Evolutionary conservation across 2,888 invertebrate genomes (phyloP), one percentile per base, ranked within the genome.

Genomic region (Pristionchus maxplancki): DNA sequence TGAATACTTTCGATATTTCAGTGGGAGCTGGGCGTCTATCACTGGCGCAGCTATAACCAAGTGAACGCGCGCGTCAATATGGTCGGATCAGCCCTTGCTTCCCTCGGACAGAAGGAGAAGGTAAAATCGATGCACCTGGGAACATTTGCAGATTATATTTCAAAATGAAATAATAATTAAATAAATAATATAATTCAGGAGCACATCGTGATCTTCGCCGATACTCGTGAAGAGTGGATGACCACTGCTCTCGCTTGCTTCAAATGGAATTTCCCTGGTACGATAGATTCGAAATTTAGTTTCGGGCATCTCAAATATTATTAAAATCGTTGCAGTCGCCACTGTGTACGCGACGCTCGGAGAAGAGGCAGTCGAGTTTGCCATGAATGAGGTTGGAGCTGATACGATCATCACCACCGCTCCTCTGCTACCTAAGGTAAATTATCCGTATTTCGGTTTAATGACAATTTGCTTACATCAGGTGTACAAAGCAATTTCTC

Each of bases 181-280:
- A n/a, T n/a, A n/a, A n/a, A n/a, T n/a, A n/a, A n/a, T n/a, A n/a
- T n/a, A n/a, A n/a, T 24, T n/a, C 44, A 78, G 78, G 90, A 92
- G 13, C 92, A 92, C n/a, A 96, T 99, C 92, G 97, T 97, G 88
- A 97, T 99, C 94, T 99, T 98, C 96, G 98, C 98, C 0, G 99
- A 99, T 96, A 99, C 99, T 0, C 96, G 98, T 92, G 97, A 97
- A 83, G 99, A 99, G 95, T 99, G 99, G 99, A 97, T 99, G 97
- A 96, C 98, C 85, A 97, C 98, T 0, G 98, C 98, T 0, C 97
- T 98, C 94, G 98, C 98, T 88, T 97, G 98, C 95, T 98, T 99
- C 96, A 97, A 97, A 95, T 97, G 97, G 95, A 97, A 97, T 95
- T 97, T 97, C 95, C 97, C 97, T 85, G 96, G 97, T 97, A 92